Evolutionary conservation across 1,140 invertebrate genomes (phyloP), one percentile per base, ranked within the genome.

Genomic region (Heliconius melpomene): DNA sequence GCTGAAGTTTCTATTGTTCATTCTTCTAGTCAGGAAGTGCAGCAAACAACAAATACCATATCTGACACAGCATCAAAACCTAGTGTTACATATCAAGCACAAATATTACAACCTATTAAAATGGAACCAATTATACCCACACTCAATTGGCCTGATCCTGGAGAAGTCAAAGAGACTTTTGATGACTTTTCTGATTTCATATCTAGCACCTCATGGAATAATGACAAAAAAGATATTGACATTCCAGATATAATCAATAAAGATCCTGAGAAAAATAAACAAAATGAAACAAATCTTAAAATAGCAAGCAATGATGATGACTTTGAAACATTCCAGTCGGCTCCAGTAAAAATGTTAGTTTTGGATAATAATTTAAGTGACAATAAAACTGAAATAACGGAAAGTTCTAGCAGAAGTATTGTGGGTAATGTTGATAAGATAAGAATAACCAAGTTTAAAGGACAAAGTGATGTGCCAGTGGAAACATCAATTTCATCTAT

Each of bases 71-170:
- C 77, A 78, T 46, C 74, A 40, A 86, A 82, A 74, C 29, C 78
- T 70, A 82, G 72, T 76, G 50, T 77, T 18, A 82, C 84, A 70
- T 87, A 88, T 80, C 86, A 89, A 79, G 91, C 86, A n/a, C 86
- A 92, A 79, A 81, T 95, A 57, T 84, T 95, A 79, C 89, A 94
- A 81, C 94, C 94, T 18, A 89, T 94, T 40, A 94, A 93, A 85
- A 40, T 94, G 32, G 90, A 94, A 79, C 91, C 91, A 26, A 81
- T 84, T 5, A 88, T 92, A 72, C 94, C 94, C 11, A 89, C 90
- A 36, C 84, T 95, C 71, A 95, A 95, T 83, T 95, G 94, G 94
- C 94, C 94, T 13, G 89, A 90, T 78, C 94, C 94, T 57, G 94
- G 94, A 7, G 91, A 95, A 81, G 91, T 95, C 1, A 94, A 94